Percentiles rank a stretch among this genome's conserved stretches.
Conservation (phyloP, 2,888 invertebrate species). For the Nemurella pictetii region DNA sequence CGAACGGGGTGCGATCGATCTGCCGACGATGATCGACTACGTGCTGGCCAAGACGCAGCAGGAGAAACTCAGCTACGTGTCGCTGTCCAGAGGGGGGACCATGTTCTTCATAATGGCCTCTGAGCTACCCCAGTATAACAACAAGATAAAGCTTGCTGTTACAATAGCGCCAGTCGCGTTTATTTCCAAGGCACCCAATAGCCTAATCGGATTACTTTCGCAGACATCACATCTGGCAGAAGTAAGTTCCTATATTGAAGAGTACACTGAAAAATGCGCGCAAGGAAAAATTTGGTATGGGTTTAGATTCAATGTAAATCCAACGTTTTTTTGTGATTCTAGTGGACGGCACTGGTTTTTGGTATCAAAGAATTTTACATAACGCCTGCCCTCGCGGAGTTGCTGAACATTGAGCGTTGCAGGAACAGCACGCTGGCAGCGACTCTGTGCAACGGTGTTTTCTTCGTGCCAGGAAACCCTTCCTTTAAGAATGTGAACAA, state of each 20-base stretch:
- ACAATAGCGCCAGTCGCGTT: conserved; percentile 41
- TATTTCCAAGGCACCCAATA: conserved; percentile 13
- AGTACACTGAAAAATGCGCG: too few species aligned
- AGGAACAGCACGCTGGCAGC: conserved; percentile 20
- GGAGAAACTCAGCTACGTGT: conserved; percentile 70
- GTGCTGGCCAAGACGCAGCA: conserved; percentile 61
- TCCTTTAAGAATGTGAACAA: conserved; percentile 48
- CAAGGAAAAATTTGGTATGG: too few species aligned
- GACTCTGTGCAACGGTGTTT: conserved; percentile 49
- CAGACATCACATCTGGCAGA: too few species aligned
- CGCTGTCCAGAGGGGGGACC: conserved; percentile 68
- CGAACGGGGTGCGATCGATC: conserved; percentile 75
- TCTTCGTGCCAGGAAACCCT: conserved; percentile 51
- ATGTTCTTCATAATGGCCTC: conserved; percentile 43
- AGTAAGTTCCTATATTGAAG: too few species aligned
- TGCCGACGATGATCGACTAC: conserved; percentile 80
- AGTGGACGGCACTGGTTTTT: conserved; percentile 44
- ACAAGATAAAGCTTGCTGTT: conserved; percentile 39
- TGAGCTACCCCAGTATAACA: conserved; percentile 42
- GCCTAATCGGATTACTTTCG: too few species aligned
- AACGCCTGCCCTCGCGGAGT: conserved; percentile 44
- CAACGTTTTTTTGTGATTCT: conserved; percentile 2
- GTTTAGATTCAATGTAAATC: conserved; percentile 35
- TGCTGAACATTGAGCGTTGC: conserved; percentile 45
- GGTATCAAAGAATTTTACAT: conserved; percentile 52